These are phyloP conservation scores for Semnornis frantzii DNA, from an alignment of 2,113 vertebrate genomes.

Conservation along the genomic window DNA sequence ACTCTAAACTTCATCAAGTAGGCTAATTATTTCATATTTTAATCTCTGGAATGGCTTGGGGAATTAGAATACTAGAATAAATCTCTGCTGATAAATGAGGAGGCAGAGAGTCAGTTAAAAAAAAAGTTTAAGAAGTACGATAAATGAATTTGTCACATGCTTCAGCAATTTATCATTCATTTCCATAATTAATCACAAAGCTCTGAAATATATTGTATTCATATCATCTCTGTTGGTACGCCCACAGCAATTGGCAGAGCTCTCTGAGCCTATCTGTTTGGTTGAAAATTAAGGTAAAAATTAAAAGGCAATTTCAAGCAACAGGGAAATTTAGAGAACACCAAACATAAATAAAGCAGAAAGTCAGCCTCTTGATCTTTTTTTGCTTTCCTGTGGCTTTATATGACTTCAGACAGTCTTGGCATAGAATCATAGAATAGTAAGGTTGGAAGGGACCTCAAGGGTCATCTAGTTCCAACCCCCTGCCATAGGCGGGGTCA, in stretches of 20 bases:
- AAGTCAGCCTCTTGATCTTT: not conserved
- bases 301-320: not conserved
- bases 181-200: conserved; percentile 63
- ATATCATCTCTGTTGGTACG: not conserved
- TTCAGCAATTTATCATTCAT: conserved; percentile 67
- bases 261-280: not conserved
- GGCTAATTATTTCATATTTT: conserved; percentile 68
- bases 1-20: conserved; percentile 49
- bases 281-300: not conserved
- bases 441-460: too few relatives aligned
- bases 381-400: not conserved
- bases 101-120: conserved; percentile 21
- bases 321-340: not conserved
- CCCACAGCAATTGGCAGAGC: not conserved
- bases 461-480: too few relatives aligned
- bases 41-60: conserved; percentile 63
- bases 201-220: conserved; percentile 36
- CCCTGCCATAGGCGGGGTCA: too few relatives aligned
- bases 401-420: accelerated
- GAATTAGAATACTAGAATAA: conserved; percentile 54
- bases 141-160: conserved; percentile 65
- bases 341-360: not conserved
- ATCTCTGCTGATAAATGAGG: conserved; percentile 61
- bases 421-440: not conserved
- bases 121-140: not conserved